Conservation (phyloP, 2,888 invertebrate species). For the Leucophenga maculata region DNA sequence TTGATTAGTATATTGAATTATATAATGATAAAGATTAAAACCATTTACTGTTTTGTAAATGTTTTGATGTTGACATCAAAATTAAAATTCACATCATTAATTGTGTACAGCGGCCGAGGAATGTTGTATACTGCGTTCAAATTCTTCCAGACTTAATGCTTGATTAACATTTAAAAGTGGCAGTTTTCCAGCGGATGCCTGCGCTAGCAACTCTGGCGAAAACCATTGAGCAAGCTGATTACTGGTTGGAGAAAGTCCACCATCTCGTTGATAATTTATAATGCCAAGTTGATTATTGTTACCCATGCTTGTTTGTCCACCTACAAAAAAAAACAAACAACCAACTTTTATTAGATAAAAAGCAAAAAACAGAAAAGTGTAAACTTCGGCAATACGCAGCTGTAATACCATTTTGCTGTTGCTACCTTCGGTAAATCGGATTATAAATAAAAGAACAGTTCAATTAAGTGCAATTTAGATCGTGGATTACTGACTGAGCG, state of each 20-base stretch:
- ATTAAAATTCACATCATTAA: conserved; percentile 44
- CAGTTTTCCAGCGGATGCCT: conserved; percentile 86
- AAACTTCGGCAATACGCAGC: no score
- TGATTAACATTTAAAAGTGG: conserved; percentile 76
- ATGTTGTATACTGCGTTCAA: conserved; percentile 84
- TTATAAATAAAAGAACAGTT: no score
- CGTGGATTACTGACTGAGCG: no score
- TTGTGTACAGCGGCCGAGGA: conserved; percentile 80
- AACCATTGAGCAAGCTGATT: conserved; percentile 91
- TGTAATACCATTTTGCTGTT: no score
- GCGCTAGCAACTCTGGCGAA: conserved; percentile 86
- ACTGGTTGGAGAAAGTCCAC: conserved; percentile 78
- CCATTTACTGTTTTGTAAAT: neutral
- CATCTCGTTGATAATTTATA: conserved; percentile 73
- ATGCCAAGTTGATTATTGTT: conserved; percentile 38
- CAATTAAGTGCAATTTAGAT: no score
- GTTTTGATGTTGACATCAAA: conserved; percentile 15
- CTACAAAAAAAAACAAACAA: neutral
- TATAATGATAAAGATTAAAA: no score
- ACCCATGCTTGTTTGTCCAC: neutral
- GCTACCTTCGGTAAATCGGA: no score
- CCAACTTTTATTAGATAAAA: no score
- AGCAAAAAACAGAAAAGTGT: no score
- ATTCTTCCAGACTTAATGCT: conserved; percentile 87
- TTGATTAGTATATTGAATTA: no score